These are phyloP conservation scores for Torymus auratus DNA, from an alignment of 2,888 invertebrate species.

Conservation along the genomic window DNA sequence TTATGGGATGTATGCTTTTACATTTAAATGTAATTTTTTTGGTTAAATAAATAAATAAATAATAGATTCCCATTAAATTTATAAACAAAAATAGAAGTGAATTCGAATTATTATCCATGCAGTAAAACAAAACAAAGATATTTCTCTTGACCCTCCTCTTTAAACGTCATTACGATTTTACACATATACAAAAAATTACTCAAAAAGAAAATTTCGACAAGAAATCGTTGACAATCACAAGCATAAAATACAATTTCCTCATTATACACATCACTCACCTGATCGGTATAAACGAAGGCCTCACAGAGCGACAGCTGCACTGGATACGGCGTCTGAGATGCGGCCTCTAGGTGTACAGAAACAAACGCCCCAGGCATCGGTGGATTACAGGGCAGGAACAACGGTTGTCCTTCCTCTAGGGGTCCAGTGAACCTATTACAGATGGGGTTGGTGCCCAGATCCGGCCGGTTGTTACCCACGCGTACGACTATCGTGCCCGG, in stretches of 20 bases:
- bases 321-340: constrained; percentile 72
- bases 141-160: too few species aligned
- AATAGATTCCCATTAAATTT: too few species aligned
- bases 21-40: too few species aligned
- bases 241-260: too few species aligned
- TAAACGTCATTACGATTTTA: too few species aligned
- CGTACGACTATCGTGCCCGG: constrained; percentile 92
- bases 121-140: too few species aligned
- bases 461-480: constrained; percentile 94
- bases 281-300: constrained; percentile 95
- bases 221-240: not conserved
- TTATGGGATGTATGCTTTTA: too few species aligned
- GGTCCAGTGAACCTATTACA: constrained; percentile 93
- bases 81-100: too few species aligned
- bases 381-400: constrained; percentile 94
- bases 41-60: too few species aligned
- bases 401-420: constrained; percentile 91
- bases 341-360: constrained; percentile 88
- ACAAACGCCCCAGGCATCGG: constrained; percentile 97
- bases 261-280: constrained; percentile 72
- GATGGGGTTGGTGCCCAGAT: constrained; percentile 92
- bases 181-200: too few species aligned
- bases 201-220: too few species aligned
- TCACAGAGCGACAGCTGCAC: constrained; percentile 93
- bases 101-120: too few species aligned